Conservation (phyloP, 1,140 invertebrate species). For the Drosophila gunungcola region DNA sequence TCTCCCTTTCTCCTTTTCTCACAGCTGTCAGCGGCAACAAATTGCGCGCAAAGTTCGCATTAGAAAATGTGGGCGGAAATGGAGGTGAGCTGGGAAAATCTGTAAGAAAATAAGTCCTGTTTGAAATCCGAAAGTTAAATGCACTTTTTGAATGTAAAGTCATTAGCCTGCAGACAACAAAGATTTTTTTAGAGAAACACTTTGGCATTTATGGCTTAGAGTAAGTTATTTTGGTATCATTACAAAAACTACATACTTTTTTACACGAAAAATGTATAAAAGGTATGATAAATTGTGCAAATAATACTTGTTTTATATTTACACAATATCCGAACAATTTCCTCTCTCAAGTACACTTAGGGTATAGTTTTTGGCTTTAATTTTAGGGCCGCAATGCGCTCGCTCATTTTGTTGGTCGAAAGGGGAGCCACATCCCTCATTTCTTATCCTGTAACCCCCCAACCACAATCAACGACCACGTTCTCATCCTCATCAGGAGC, state of each 20-base stretch:
- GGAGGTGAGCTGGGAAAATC: constrained; percentile 23
- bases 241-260: too few relatives aligned
- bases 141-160: constrained; percentile 6
- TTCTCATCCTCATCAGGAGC: constrained; percentile 31
- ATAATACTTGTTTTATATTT: background rate
- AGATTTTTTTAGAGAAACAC: too few relatives aligned
- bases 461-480: background rate
- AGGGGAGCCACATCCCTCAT: constrained; percentile 1
- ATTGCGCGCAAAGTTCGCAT: constrained; percentile 80
- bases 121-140: constrained; percentile 25
- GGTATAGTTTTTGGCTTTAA: constrained; percentile 36
- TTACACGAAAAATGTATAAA: too few relatives aligned
- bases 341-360: constrained; percentile 20
- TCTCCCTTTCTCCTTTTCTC: constrained; percentile 60
- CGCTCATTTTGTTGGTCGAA: constrained; percentile 49
- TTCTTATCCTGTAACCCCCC: background rate
- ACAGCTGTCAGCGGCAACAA: constrained; percentile 79
- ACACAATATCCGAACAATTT: background rate
- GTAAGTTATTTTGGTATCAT: too few relatives aligned
- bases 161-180: background rate
- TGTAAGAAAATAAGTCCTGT: constrained; percentile 20
- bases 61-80: constrained; percentile 61
- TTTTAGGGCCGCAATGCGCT: constrained; percentile 65
- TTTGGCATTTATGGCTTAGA: too few relatives aligned
- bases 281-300: too few relatives aligned